Evolutionary conservation across 2,113 vertebrate species (phyloP), one percentile per base, ranked within the genome.

Genomic region (Toxotes chatareus): DNA sequence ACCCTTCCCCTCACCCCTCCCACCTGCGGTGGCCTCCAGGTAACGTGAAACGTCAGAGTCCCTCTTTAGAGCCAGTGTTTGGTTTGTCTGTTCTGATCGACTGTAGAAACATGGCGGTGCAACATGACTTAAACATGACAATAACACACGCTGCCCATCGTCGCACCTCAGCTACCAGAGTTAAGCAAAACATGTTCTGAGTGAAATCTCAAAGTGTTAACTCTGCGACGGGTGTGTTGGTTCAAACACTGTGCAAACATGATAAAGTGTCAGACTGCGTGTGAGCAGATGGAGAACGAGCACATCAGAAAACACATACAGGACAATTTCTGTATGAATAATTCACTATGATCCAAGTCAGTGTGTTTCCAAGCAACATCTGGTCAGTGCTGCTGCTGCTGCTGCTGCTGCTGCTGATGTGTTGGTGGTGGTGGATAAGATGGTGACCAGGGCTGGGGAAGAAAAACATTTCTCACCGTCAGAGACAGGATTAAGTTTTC

Each of bases 201-300:
- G 47, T 55, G 8, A n/a, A 21, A 46, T 34, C 27, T 59, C 23
- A 44, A 38, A 34, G 53, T 19, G 60, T 14, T 17, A 7, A 17
- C 44, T 47, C 19, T 66, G 60, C 31, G 36, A 1, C 16, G 4
- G 46, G 16, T 49, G 4, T 53, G 56, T 38, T 40, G 27, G 60
- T 66, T 72, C 60, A 23, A 73, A 23, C 49, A 46, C 13, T 21
- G 46, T 38, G 74, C 57, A 53, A 51, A 38, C 46, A 23, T 31
- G 23, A 75, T 70, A 12, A 46, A 55, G 27, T 56, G 51, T 65
- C 7, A 21, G 31, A 57, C 27, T 42, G 21, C 21, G 3, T 14
- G 69, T 47, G 61, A 61, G 60, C 80, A 81, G 80, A 78, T 57
- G 76, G 76, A 62, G 56, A 23, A 27, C 4, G 21, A 66, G 53